A percentile compares a stretch with the other conserved stretches of the same genome.
These are phyloP conservation scores for Caenorhabditis doughertyi DNA, from an alignment of 2,888 invertebrate species.

Conservation along the genomic window DNA sequence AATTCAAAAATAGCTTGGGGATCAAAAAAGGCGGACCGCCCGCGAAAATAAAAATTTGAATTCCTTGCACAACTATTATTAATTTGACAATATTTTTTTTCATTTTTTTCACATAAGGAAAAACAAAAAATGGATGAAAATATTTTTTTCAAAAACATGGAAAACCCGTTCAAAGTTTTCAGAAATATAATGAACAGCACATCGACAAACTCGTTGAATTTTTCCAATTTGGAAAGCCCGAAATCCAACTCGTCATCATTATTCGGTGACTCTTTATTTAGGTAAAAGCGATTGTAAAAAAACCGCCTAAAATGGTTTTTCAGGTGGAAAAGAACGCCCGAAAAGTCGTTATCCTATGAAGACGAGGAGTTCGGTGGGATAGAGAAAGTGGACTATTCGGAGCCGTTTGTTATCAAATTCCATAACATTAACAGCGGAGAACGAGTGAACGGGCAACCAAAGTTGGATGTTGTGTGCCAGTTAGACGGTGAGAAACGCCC, in stretches of 20 bases:
- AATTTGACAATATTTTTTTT: slow-evolving; percentile 27
- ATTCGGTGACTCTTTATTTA: slow-evolving; percentile 2
- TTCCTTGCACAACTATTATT: no score
- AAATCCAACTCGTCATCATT: slow-evolving; percentile 32
- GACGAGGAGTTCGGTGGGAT: slow-evolving; percentile 31
- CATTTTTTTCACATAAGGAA: background rate
- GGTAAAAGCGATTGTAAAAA: slow-evolving; percentile 13
- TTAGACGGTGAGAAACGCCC: slow-evolving; percentile 46
- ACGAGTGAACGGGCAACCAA: slow-evolving; percentile 33
- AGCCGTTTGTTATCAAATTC: slow-evolving; percentile 56
- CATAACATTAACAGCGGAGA: slow-evolving; percentile 28
- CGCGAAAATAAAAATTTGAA: no score
- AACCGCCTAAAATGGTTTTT: background rate
- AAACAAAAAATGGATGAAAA: no score
- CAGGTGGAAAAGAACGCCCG: slow-evolving; percentile 50
- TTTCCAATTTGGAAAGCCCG: slow-evolving; percentile 43
- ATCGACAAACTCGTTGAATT: slow-evolving; percentile 47
- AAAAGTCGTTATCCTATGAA: slow-evolving; percentile 30
- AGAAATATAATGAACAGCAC: slow-evolving; percentile 16
- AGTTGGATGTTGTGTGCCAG: slow-evolving; percentile 54
- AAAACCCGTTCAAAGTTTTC: no score
- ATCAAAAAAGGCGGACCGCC: no score
- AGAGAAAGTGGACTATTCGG: slow-evolving; percentile 18
- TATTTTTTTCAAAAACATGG: no score
- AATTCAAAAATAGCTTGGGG: no score